These are phyloP conservation scores for Felis catus DNA, from an alignment of 2,113 vertebrate species.

Conservation along the genomic window F.catus_Fca126_mat1.0 CM031421.1:93645501-93646000, in stretches of 20 bases:
- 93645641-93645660: neutral
- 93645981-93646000: neutral
- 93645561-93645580: neutral
- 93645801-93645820: neutral
- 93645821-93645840: fast-evolving
- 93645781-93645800: neutral
- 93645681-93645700: neutral
- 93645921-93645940: neutral
- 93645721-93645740: neutral
- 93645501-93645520: neutral
- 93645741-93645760: neutral
- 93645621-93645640: neutral
- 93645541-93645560: neutral
- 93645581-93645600: neutral
- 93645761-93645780: neutral
- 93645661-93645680: neutral
- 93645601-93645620: neutral
- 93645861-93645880: neutral
- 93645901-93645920: neutral
- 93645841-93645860: neutral
- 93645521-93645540: neutral
- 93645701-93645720: neutral
- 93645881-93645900: neutral
- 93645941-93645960: neutral
- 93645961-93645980: neutral